Evolutionary conservation across 2,888 invertebrate genomes (phyloP).

Genomic region (Zygogramma bicolorata): DNA sequence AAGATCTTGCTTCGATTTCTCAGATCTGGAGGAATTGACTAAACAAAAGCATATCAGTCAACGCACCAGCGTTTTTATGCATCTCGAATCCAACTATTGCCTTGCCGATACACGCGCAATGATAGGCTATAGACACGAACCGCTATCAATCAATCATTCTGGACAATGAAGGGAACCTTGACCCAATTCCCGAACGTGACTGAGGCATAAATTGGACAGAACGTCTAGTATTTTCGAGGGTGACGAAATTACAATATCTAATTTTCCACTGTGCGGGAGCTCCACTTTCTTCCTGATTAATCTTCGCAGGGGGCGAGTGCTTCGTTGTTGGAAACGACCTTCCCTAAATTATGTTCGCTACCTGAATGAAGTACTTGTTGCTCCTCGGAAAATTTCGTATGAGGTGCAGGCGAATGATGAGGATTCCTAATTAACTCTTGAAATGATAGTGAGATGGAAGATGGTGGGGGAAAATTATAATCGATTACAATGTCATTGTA

Average conservation of each 20-base stretch:
- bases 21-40: too few species aligned
- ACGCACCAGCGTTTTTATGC: too few species aligned
- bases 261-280: constrained; percentile 46
- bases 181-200: constrained; percentile 32
- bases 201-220: constrained; percentile 41
- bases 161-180: constrained; percentile 15
- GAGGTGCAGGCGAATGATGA: neutral
- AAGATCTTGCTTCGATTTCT: too few species aligned
- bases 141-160: neutral
- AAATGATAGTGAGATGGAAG: too few species aligned
- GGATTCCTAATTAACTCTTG: neutral
- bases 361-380: constrained; percentile 14
- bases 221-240: constrained; percentile 40
- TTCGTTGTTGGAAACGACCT: constrained; percentile 27
- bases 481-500: too few species aligned
- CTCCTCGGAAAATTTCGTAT: constrained; percentile 1
- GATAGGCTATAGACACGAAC: too few species aligned
- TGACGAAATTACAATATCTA: constrained; percentile 51
- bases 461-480: too few species aligned
- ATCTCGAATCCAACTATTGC: too few species aligned
- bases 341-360: constrained; percentile 23
- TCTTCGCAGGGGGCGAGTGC: constrained; percentile 44
- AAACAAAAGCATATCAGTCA: too few species aligned
- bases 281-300: constrained; percentile 48
- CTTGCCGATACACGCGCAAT: too few species aligned